These are phyloP conservation scores for Taenioides sp. DNA, from an alignment of 2,797 vertebrate genomes.

Conservation along the genomic window DNA sequence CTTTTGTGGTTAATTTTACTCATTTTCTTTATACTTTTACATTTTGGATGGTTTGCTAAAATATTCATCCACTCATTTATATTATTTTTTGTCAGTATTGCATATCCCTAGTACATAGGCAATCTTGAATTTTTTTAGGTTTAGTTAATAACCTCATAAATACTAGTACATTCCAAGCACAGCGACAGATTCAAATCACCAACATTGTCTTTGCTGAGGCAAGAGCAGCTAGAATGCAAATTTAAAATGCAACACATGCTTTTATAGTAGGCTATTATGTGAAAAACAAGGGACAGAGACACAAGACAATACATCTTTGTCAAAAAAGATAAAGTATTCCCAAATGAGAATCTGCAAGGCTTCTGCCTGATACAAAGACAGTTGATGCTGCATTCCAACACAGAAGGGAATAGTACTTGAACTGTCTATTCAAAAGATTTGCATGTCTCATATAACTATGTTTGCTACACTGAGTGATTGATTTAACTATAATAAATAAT, in stretches of 20 bases:
- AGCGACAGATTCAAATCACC: not conserved
- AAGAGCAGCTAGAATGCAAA: not conserved
- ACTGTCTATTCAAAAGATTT: slow-evolving; percentile 13
- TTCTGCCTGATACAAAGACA: slow-evolving; percentile 39
- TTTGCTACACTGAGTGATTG: not conserved
- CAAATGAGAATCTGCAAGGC: slow-evolving; percentile 46
- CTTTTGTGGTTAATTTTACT: not conserved
- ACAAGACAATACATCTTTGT: slow-evolving; percentile 46
- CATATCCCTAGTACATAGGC: too few relatives aligned
- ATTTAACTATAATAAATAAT: not conserved
- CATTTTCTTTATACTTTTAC: not conserved
- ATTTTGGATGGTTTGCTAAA: not conserved
- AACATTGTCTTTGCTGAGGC: not conserved
- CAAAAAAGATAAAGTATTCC: slow-evolving; percentile 54
- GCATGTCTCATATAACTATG: not conserved
- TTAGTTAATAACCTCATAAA: too few relatives aligned
- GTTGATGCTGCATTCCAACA: slow-evolving; percentile 30
- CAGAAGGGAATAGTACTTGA: slow-evolving; percentile 5
- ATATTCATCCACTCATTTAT: not conserved
- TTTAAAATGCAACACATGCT: not conserved
- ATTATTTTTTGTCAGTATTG: too few relatives aligned
- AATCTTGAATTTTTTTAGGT: too few relatives aligned
- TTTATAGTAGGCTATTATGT: not conserved
- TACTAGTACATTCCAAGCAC: not conserved
- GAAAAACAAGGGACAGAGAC: slow-evolving; percentile 18